phyloP scores from a whole-genome alignment of 2,888 invertebrate genomes.

The Abrostola triplasia region DNA sequence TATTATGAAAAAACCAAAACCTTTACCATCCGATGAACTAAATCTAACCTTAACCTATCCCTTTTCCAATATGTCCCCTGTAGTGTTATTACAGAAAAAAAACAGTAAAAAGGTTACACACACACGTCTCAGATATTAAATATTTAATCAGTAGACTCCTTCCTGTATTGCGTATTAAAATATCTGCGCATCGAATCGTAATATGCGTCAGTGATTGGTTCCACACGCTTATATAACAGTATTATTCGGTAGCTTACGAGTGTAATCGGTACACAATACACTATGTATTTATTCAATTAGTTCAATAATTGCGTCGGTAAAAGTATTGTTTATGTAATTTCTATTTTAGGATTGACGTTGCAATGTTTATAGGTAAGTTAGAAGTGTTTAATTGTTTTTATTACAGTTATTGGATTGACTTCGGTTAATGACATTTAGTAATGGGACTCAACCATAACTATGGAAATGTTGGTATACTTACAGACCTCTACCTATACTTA shows the following conservation, averaged over 20 bases:
- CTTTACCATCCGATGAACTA: too few species aligned
- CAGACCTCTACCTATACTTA: too few species aligned
- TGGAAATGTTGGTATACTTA: too few species aligned
- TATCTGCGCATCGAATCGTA: conserved; percentile 27
- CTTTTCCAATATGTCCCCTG: too few species aligned
- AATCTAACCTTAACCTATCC: too few species aligned
- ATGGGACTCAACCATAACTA: too few species aligned
- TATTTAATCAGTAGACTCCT: conserved; percentile 20
- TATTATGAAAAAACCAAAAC: neutral
- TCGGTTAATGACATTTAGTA: too few species aligned
- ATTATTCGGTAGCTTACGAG: conserved; percentile 21
- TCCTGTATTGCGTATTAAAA: conserved; percentile 33
- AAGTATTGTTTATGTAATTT: neutral
- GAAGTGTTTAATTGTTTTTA: neutral
- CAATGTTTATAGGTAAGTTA: neutral
- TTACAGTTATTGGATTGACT: too few species aligned
- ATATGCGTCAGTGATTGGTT: conserved; percentile 27
- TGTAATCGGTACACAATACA: conserved; percentile 19
- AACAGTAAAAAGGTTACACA: conserved; percentile 8
- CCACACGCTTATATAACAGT: conserved; percentile 40
- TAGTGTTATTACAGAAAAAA: too few species aligned
- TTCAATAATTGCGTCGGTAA: conserved; percentile 6
- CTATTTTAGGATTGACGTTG: neutral
- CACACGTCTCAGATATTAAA: conserved; percentile 10
- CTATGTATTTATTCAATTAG: conserved; percentile 8